Percentiles rank a stretch among this genome's conserved stretches.
phyloP scores from a whole-genome alignment of 2,113 vertebrate species.

The Rhea americana region DNA sequence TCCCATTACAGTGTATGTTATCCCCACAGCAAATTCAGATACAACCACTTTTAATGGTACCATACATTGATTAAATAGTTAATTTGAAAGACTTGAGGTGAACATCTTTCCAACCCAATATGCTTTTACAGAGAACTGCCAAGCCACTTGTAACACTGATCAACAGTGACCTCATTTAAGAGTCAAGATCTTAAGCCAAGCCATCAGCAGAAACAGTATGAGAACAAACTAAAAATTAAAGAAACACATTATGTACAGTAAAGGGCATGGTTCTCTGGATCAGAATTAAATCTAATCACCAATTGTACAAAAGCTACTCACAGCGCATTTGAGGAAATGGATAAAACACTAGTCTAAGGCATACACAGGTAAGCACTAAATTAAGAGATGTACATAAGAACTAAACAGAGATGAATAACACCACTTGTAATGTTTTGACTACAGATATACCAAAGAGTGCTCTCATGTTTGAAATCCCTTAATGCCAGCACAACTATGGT shows the following conservation, averaged over 20 bases:
- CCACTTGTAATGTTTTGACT: conserved; percentile 63
- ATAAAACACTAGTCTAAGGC: conserved; percentile 78
- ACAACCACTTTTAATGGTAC: conserved; percentile 91
- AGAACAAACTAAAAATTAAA: conserved; percentile 78
- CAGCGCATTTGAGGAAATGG: conserved; percentile 71
- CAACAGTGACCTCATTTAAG: conserved; percentile 84
- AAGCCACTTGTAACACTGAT: conserved; percentile 86
- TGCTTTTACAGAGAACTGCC: conserved; percentile 83
- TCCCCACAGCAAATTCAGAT: conserved; percentile 89
- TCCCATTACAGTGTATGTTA: conserved; percentile 81
- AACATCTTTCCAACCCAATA: conserved; percentile 81
- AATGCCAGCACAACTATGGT: conserved; percentile 46
- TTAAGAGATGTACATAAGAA: conserved; percentile 73
- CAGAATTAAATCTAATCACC: conserved; percentile 77
- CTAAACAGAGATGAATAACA: conserved; percentile 68
- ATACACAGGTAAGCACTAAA: conserved; percentile 74
- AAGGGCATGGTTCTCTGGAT: conserved; percentile 74
- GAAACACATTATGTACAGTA: conserved; percentile 80
- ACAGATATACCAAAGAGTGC: conserved; percentile 68
- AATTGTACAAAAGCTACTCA: conserved; percentile 84
- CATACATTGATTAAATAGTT: conserved; percentile 86
- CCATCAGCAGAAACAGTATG: conserved; percentile 85
- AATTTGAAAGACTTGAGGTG: conserved; percentile 81
- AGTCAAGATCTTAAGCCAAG: conserved; percentile 82
- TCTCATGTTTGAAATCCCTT: conserved; percentile 47